phyloP scores from a whole-genome alignment of 1,140 invertebrate species.

The Magallana ariakensis region DNA sequence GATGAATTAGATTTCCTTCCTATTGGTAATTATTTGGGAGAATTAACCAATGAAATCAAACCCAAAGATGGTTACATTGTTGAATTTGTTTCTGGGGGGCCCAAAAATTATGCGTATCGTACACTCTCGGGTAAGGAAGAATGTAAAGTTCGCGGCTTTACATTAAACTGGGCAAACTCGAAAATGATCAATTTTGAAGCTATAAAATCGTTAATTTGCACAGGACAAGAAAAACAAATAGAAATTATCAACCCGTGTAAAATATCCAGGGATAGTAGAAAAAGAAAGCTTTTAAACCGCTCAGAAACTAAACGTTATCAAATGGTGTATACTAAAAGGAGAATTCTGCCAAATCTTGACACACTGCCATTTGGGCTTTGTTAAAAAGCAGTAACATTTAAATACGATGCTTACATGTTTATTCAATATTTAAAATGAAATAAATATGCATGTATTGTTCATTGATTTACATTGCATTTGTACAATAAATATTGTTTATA shows the following conservation, averaged over 20 bases:
- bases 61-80: slow-evolving; percentile 54
- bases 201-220: slow-evolving; percentile 48
- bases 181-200: slow-evolving; percentile 50
- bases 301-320: slow-evolving; percentile 51
- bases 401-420: too few relatives aligned
- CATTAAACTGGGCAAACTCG: slow-evolving; percentile 47
- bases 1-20: slow-evolving; percentile 46
- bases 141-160: slow-evolving; percentile 62
- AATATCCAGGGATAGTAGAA: slow-evolving; percentile 54
- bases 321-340: slow-evolving; percentile 58
- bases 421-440: background rate
- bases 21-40: slow-evolving; percentile 37
- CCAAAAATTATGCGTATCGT: slow-evolving; percentile 63
- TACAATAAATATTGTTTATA: slow-evolving; percentile 34
- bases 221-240: slow-evolving; percentile 32
- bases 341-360: slow-evolving; percentile 48
- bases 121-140: slow-evolving; percentile 45
- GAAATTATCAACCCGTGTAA: slow-evolving; percentile 52
- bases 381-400: background rate
- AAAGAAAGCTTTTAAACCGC: slow-evolving; percentile 52
- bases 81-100: slow-evolving; percentile 60
- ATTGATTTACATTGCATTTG: slow-evolving; percentile 15
- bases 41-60: slow-evolving; percentile 48
- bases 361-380: slow-evolving; percentile 56
- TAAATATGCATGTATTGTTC: background rate